phyloP scores from a whole-genome alignment of 2,888 invertebrate genomes.

The Anorthoa munda region DNA sequence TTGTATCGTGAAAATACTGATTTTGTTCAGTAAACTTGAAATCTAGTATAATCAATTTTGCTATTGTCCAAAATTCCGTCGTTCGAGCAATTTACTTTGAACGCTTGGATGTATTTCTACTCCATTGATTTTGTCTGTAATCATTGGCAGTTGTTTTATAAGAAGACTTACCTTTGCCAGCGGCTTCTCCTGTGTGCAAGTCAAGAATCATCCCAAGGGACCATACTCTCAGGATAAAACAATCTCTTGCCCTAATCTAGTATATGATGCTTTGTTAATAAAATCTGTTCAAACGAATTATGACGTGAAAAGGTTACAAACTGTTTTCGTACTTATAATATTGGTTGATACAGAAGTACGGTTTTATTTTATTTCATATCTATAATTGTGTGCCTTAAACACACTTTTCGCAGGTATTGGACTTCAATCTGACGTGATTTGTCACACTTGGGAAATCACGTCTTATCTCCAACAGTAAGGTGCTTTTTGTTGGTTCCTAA shows the following conservation, averaged over 20 bases:
- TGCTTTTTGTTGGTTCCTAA: background rate
- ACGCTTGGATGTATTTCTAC: conserved; percentile 31
- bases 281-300: too few species aligned
- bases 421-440: background rate
- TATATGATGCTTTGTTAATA: too few species aligned
- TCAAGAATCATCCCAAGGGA: too few species aligned
- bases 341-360: too few species aligned
- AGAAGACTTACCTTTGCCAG: background rate
- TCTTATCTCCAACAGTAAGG: background rate
- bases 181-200: too few species aligned
- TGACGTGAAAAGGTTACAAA: too few species aligned
- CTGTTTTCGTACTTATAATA: too few species aligned
- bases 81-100: conserved; percentile 38
- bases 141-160: conserved; percentile 19
- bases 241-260: too few species aligned
- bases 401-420: conserved; percentile 1
- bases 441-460: background rate
- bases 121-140: conserved; percentile 38
- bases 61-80: conserved; percentile 34
- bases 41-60: conserved; percentile 27
- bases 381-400: conserved; percentile 19
- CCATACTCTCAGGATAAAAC: too few species aligned
- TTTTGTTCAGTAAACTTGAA: conserved; percentile 14
- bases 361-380: background rate
- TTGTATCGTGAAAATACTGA: background rate